Evolutionary conservation across 2,113 vertebrate species (phyloP), one percentile per base, ranked within the genome.

Genomic region (Miniopterus natalensis): DNA sequence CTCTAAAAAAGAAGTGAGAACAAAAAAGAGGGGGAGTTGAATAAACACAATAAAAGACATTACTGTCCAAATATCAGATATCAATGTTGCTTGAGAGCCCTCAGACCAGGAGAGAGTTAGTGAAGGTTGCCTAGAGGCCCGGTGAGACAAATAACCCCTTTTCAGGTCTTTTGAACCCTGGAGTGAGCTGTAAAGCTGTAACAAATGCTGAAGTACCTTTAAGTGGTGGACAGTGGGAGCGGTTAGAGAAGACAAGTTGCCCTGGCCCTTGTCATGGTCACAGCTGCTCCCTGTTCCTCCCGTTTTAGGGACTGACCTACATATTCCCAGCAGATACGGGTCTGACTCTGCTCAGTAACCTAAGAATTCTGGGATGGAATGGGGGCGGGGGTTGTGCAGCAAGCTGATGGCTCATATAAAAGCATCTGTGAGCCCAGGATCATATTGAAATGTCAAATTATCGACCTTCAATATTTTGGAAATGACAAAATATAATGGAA

Each of bases 21-120:
- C 10, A 73, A 49, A 47, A 55, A 42, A 36, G 3, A 25, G 2
- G 4, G 13, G 2, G 27, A 27, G 17, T 59, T 55, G 25, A 77
- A n/a, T 78, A 51, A 23, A 65, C 31, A 61, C 20, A 63, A 92
- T 93, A 84, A 74, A 93, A 78, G 12, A 84, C 53, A 77, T 11
- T 84, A 29, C 92, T 84, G 78, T 79, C 2, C 31, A 13, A 40
- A 21, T 61, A 80, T 77, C 9, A 25, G 23, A 70, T 90, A 18
- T 65, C 42, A 92, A 11, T 49, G 17, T 66, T 92, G 65, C 14
- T 59, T 84, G 2, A 63, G 29, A 53, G 5, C 0, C 15, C 9
- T 85, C 9, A 57, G 12, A 3, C 9, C 6, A 94, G 9, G 4
- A 70, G 3, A 70, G 4, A 93, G 31, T 57, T 49, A 40, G 21